phyloP scores from a whole-genome alignment of 2,888 invertebrate species.

The Leucophora obtusa region DNA sequence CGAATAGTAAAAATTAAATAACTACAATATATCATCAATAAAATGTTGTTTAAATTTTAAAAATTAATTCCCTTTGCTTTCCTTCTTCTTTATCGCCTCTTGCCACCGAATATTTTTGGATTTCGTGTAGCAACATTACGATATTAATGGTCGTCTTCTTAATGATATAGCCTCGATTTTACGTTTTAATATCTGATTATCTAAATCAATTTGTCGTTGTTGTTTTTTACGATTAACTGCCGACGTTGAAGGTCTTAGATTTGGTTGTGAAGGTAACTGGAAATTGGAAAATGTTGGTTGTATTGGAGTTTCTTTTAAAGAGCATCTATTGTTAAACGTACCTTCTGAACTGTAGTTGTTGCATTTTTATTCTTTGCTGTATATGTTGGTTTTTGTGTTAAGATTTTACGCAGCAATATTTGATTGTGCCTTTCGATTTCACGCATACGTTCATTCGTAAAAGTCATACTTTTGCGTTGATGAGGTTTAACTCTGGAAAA shows the following conservation, averaged over 20 bases:
- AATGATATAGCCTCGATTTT: constrained; percentile 75
- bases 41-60: background rate
- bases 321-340: constrained; percentile 27
- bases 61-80: background rate
- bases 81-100: background rate
- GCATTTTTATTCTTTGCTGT: constrained; percentile 8
- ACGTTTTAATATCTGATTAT: constrained; percentile 80
- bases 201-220: constrained; percentile 81
- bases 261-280: constrained; percentile 67
- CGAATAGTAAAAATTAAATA: background rate
- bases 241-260: constrained; percentile 71
- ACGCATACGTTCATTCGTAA: constrained; percentile 81
- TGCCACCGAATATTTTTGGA: no score
- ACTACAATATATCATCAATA: background rate
- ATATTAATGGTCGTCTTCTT: constrained; percentile 48
- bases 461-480: constrained; percentile 77
- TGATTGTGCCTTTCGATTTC: constrained; percentile 83
- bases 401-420: constrained; percentile 81
- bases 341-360: constrained; percentile 32
- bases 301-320: constrained; percentile 1
- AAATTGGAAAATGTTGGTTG: background rate
- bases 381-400: constrained; percentile 78
- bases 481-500: constrained; percentile 41
- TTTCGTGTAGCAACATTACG: constrained; percentile 14
- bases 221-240: constrained; percentile 80